Evolutionary conservation across 2,113 vertebrate genomes (phyloP).

Genomic region (Galbula dea): DNA sequence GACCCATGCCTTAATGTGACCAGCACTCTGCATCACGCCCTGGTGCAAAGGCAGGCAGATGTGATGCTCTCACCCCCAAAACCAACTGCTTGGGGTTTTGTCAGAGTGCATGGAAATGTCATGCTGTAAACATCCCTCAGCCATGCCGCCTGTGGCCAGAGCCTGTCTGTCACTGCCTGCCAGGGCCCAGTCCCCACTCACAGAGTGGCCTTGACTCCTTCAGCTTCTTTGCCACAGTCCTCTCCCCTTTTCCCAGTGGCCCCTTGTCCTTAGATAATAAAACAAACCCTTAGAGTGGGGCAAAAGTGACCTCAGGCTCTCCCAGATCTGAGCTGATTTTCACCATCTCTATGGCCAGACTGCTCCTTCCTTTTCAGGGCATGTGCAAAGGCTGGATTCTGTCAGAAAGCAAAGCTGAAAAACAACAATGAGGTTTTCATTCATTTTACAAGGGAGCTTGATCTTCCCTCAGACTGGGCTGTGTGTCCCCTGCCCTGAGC

Average conservation of each 20-base stretch:
- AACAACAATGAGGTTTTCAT: background rate
- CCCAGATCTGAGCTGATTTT: background rate
- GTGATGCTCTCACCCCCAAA: background rate
- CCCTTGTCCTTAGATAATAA: background rate
- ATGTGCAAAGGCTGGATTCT: background rate
- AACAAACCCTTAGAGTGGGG: background rate
- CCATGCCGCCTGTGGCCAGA: background rate
- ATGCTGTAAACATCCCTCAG: background rate
- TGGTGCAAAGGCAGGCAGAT: background rate
- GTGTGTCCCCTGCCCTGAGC: background rate
- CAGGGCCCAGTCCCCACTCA: background rate
- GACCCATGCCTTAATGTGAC: background rate
- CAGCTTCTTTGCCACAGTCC: background rate
- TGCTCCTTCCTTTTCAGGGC: background rate
- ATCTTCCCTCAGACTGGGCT: background rate
- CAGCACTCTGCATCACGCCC: background rate
- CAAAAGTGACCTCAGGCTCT: background rate
- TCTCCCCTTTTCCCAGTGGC: background rate
- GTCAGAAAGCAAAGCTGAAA: background rate
- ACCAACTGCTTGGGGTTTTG: background rate
- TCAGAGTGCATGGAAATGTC: constrained; percentile 16
- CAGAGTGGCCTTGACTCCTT: background rate
- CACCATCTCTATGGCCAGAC: background rate
- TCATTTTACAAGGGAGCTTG: background rate
- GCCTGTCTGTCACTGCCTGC: background rate